phyloP scores from a whole-genome alignment of 30 jellyfish, hydroid and myxozoan species.

The Pelagia noctiluca region DNA sequence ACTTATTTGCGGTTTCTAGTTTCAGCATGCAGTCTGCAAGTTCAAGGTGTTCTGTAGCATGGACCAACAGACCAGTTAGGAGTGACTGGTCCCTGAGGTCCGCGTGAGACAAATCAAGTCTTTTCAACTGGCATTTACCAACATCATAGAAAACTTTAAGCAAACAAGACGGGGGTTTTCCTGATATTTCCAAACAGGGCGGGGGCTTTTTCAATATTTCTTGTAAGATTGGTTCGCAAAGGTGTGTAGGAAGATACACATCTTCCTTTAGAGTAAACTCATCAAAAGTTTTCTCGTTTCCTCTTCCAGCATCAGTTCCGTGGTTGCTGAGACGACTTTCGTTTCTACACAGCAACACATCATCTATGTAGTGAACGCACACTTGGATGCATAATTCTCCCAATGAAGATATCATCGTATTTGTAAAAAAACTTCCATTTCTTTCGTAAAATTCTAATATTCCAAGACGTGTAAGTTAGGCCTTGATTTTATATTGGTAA shows the following conservation, averaged over 20 bases:
- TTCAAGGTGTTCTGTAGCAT: constrained; percentile 42
- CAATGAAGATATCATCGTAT: no score
- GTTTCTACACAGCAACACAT: no score
- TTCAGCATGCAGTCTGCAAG: constrained; percentile 34
- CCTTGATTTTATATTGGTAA: no score
- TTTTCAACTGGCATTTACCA: constrained; percentile 56
- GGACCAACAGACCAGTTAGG: constrained; percentile 48
- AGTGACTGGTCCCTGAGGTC: constrained; percentile 38
- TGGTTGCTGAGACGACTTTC: no score
- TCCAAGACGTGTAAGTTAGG: no score
- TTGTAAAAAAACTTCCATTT: no score
- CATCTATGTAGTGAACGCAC: no score
- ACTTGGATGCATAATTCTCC: no score
- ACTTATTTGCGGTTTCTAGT: constrained; percentile 33
- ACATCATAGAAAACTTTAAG: constrained; percentile 47
- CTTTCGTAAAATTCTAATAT: no score
- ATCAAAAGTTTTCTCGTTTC: no score
- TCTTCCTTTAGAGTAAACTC: constrained; percentile 52
- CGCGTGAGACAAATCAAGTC: constrained; percentile 45
- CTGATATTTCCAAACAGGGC: no score
- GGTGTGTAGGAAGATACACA: constrained; percentile 57
- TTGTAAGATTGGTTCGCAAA: constrained; percentile 70
- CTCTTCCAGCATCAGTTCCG: no score
- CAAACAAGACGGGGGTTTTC: neutral
- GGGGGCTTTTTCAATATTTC: constrained; percentile 45